phyloP scores from a whole-genome alignment of 1,140 invertebrate species.

The Drosophila kepulauana region DNA sequence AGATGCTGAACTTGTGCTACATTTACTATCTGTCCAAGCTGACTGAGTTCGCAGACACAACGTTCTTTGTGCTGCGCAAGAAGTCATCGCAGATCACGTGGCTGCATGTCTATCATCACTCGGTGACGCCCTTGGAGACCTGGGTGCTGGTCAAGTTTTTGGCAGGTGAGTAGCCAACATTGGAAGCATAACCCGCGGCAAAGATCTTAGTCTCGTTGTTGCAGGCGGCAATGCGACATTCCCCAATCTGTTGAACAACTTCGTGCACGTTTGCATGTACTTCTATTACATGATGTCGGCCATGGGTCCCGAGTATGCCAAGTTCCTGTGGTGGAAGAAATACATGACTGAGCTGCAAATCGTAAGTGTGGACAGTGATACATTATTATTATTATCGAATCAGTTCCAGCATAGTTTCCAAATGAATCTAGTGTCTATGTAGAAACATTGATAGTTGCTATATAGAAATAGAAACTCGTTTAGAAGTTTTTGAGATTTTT shows the following conservation, averaged over 20 bases:
- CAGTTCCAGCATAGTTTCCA: constrained; percentile 59
- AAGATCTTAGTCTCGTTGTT: constrained; percentile 8
- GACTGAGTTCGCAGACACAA: constrained; percentile 97
- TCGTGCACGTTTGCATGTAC: constrained; percentile 98
- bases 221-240: constrained; percentile 96
- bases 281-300: constrained; percentile 96
- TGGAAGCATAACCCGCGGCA: not conserved
- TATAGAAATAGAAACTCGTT: constrained; percentile 61
- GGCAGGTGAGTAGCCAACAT: constrained; percentile 88
- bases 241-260: constrained; percentile 96
- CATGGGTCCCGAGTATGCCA: constrained; percentile 95
- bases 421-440: not conserved
- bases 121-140: constrained; percentile 96
- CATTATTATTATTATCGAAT: constrained; percentile 47
- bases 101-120: constrained; percentile 98
- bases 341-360: constrained; percentile 96
- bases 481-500: constrained; percentile 50
- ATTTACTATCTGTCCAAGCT: constrained; percentile 99
- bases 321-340: constrained; percentile 98
- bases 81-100: constrained; percentile 97
- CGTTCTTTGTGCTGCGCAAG: constrained; percentile 96
- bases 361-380: constrained; percentile 87
- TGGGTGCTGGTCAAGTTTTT: constrained; percentile 98
- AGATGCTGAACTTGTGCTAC: constrained; percentile 98
- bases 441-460: not conserved